Evolutionary conservation across 1,140 invertebrate genomes (phyloP).

Genomic region (Pseudomyrmex cubaensis): DNA sequence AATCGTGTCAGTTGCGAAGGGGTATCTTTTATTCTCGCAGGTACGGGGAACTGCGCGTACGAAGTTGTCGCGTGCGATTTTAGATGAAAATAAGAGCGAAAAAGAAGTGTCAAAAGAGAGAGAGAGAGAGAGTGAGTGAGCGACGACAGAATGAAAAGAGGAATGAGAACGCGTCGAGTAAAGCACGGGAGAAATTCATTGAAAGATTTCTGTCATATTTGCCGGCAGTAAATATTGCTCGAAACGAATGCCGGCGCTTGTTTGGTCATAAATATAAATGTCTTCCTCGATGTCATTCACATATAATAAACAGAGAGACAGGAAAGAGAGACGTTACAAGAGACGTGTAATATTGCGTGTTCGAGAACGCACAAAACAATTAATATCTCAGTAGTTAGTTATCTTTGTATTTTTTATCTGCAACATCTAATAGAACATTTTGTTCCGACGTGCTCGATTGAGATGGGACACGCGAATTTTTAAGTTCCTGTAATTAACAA

Average conservation of each 20-base stretch:
- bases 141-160: slow-evolving; percentile 5
- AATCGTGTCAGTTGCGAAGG: slow-evolving; percentile 45
- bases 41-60: slow-evolving; percentile 4
- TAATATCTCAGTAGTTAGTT: too few relatives aligned
- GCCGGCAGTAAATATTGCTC: slow-evolving; percentile 71
- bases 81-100: slow-evolving; percentile 51
- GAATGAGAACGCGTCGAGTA: not conserved
- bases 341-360: not conserved
- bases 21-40: slow-evolving; percentile 31
- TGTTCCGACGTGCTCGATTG: too few relatives aligned
- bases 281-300: slow-evolving; percentile 47
- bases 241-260: slow-evolving; percentile 32
- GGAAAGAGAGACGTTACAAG: not conserved
- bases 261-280: slow-evolving; percentile 76
- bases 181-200: slow-evolving; percentile 33
- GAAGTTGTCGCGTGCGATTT: slow-evolving; percentile 44
- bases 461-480: too few relatives aligned
- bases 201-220: slow-evolving; percentile 74
- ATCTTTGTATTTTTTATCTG: not conserved
- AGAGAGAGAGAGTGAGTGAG: slow-evolving; percentile 14
- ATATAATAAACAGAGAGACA: slow-evolving; percentile 37
- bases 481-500: too few relatives aligned
- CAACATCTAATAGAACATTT: not conserved
- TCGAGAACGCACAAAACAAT: not conserved
- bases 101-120: not conserved